These are phyloP conservation scores for Forficula auricularia DNA, from an alignment of 1,140 invertebrate genomes.

Conservation along the genomic window DNA sequence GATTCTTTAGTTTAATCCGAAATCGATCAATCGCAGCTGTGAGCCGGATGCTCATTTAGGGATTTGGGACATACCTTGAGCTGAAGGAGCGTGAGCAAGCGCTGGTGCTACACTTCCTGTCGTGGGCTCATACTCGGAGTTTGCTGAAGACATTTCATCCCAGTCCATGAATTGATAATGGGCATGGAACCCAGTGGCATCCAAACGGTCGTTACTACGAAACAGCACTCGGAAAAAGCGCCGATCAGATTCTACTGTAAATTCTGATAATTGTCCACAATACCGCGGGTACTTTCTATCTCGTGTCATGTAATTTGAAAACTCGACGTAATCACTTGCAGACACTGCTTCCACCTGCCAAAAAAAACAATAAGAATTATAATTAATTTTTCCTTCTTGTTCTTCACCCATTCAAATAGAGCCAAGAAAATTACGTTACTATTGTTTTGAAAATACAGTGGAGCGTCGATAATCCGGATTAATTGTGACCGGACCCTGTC, in stretches of 20 bases:
- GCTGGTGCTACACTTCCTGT: not conserved
- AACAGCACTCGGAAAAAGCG: conserved; percentile 90
- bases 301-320: conserved; percentile 75
- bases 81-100: not conserved
- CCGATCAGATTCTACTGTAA: conserved; percentile 69
- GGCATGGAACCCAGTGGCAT: conserved; percentile 83
- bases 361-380: no score
- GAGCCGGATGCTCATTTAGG: no score
- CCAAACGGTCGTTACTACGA: conserved; percentile 78
- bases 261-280: conserved; percentile 57
- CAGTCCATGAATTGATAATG: conserved; percentile 59
- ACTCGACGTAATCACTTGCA: conserved; percentile 84
- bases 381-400: not conserved
- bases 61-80: no score
- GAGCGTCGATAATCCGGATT: no score
- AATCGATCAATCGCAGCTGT: no score
- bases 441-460: no score
- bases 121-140: not conserved
- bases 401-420: not conserved
- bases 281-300: conserved; percentile 72
- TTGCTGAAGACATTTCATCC: conserved; percentile 25
- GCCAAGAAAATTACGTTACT: conserved; percentile 7
- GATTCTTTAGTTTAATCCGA: no score
- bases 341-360: conserved; percentile 66
- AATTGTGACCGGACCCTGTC: no score